A percentile compares a stretch with the other conserved stretches of the same genome.
phyloP scores from a whole-genome alignment of 2,888 invertebrate genomes.

The Blera fallax region DNA sequence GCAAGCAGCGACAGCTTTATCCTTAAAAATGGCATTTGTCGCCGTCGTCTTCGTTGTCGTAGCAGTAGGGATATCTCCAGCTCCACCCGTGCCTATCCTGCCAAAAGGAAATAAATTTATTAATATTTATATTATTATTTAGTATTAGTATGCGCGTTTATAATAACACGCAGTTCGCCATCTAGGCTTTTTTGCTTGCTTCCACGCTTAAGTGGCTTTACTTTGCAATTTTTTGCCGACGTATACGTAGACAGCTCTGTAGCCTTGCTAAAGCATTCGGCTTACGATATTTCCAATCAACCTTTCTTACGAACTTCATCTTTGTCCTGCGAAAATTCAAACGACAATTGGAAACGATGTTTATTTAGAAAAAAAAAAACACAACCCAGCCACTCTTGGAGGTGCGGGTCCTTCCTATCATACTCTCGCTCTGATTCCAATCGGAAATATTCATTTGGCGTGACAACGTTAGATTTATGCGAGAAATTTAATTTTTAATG shows the following conservation, averaged over 20 bases:
- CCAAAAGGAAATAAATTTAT: slow-evolving; percentile 32
- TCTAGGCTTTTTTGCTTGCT: background rate
- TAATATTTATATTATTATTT: slow-evolving; percentile 38
- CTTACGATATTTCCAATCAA: slow-evolving; percentile 46
- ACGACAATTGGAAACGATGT: slow-evolving; percentile 5
- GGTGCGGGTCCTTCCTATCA: background rate
- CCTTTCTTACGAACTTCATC: slow-evolving; percentile 62
- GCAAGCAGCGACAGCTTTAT: slow-evolving; percentile 49
- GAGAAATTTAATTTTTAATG: slow-evolving; percentile 59
- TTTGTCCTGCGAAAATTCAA: slow-evolving; percentile 4
- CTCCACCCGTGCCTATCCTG: slow-evolving; percentile 31
- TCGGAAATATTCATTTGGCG: slow-evolving; percentile 61
- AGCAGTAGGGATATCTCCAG: slow-evolving; percentile 7
- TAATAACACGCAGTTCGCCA: background rate
- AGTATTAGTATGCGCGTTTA: background rate
- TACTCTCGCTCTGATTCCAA: slow-evolving; percentile 25
- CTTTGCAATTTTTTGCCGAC: slow-evolving; percentile 42
- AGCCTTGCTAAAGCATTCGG: slow-evolving; percentile 40
- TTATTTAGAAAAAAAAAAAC: background rate
- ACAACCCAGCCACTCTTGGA: too few relatives aligned
- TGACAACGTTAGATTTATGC: slow-evolving; percentile 57
- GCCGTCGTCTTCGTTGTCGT: slow-evolving; percentile 10
- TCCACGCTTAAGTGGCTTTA: slow-evolving; percentile 22
- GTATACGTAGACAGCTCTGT: slow-evolving; percentile 37
- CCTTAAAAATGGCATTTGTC: slow-evolving; percentile 46